These are phyloP conservation scores for Digitonthophagus gazella DNA, from an alignment of 2,888 invertebrate species.

Conservation along the genomic window DNA sequence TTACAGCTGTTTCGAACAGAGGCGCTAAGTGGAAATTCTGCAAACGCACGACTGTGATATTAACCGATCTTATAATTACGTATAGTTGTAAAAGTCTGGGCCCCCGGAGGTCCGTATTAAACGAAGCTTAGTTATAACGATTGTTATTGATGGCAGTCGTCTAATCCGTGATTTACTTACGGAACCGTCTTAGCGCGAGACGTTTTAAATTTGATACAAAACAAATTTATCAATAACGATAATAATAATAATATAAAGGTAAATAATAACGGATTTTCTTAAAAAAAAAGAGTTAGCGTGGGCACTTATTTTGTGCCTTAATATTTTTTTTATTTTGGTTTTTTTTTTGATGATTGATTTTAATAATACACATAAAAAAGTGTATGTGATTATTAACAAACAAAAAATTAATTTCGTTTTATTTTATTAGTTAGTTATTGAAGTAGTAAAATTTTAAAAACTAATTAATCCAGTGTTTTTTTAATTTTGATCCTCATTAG, in stretches of 20 bases:
- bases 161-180: conserved; percentile 31
- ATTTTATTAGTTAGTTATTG: conserved; percentile 6
- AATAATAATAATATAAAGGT: conserved; percentile 1
- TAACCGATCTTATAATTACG: conserved; percentile 44
- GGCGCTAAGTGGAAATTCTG: conserved; percentile 51
- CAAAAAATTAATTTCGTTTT: background rate
- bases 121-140: conserved; percentile 28
- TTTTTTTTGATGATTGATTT: no score
- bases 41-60: conserved; percentile 50
- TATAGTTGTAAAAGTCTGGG: conserved; percentile 41
- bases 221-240: conserved; percentile 28
- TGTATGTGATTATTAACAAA: background rate
- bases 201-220: conserved; percentile 25
- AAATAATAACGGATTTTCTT: conserved; percentile 22
- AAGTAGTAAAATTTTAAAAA: conserved; percentile 17
- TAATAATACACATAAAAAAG: no score
- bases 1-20: conserved; percentile 45
- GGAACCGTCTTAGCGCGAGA: conserved; percentile 46
- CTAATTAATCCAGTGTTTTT: conserved; percentile 9
- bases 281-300: conserved; percentile 40
- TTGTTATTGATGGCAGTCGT: conserved; percentile 40
- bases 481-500: conserved; percentile 19
- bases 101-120: conserved; percentile 30
- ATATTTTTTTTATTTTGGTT: conserved; percentile 1
- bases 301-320: conserved; percentile 43